Conservation (phyloP, 2,888 invertebrate genomes). For the Gandaritis pyraliata region DNA sequence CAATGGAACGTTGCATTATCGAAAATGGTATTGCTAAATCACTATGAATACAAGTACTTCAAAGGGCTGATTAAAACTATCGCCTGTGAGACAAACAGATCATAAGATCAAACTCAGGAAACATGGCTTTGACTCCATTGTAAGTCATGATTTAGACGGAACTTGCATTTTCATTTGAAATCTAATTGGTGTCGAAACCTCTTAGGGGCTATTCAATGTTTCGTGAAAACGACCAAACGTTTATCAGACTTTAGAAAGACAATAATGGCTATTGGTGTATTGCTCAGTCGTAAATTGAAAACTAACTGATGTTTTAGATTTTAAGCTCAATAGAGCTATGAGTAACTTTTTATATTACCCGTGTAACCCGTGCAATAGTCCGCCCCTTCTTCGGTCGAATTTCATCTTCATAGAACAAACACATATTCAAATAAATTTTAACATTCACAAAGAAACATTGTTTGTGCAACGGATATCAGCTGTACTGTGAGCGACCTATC, state of each 20-base stretch:
- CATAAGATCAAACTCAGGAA: slow-evolving; percentile 14
- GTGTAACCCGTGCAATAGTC: slow-evolving; percentile 1
- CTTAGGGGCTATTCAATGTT: slow-evolving; percentile 6
- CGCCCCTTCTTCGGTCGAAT: slow-evolving; percentile 24
- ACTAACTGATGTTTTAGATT: too few species aligned
- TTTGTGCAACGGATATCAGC: slow-evolving; percentile 24
- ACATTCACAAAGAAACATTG: slow-evolving; percentile 14
- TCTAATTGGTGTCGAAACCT: slow-evolving; percentile 18
- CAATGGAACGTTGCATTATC: slow-evolving; percentile 63
- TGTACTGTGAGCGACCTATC: slow-evolving; percentile 18
- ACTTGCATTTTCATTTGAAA: slow-evolving; percentile 23
- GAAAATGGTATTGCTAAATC: slow-evolving; percentile 52
- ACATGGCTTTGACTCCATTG: slow-evolving; percentile 4
- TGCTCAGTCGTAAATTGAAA: slow-evolving; percentile 6
- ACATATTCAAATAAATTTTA: slow-evolving; percentile 21
- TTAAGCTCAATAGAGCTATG: neutral
- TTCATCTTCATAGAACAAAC: slow-evolving; percentile 33
- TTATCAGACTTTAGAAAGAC: slow-evolving; percentile 11
- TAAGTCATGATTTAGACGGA: slow-evolving; percentile 20
- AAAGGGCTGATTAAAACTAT: slow-evolving; percentile 21
- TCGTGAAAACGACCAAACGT: slow-evolving; percentile 19
- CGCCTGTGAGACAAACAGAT: slow-evolving; percentile 8
- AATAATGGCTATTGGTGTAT: slow-evolving; percentile 11
- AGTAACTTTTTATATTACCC: slow-evolving; percentile 11
- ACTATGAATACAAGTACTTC: slow-evolving; percentile 34